A percentile compares a stretch with the other conserved stretches of the same genome.
phyloP scores from a whole-genome alignment of 2,797 vertebrate genomes.

The Manis crassicaudata region DNA sequence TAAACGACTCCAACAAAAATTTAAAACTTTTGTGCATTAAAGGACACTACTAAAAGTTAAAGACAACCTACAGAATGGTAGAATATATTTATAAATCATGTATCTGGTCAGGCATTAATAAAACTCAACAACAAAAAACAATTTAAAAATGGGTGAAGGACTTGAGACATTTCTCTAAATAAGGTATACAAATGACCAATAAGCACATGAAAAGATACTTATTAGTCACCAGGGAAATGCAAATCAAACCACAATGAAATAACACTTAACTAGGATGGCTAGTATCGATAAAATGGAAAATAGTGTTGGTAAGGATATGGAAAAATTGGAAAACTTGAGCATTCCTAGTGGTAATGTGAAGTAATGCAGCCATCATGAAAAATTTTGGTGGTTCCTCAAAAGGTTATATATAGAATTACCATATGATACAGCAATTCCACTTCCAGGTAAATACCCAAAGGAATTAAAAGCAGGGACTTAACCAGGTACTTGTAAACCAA shows the following conservation, averaged over 20 bases:
- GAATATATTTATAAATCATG: not conserved
- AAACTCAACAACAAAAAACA: not conserved
- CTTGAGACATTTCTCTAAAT: not conserved
- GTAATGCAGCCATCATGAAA: not conserved
- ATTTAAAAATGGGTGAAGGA: not conserved
- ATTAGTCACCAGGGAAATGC: not conserved
- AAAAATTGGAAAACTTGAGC: not conserved
- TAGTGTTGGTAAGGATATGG: not conserved
- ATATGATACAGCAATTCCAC: not conserved
- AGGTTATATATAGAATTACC: not conserved
- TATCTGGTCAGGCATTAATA: not conserved
- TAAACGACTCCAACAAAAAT: not conserved
- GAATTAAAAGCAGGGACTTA: not conserved
- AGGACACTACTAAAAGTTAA: not conserved
- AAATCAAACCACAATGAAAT: not conserved
- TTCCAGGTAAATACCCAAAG: not conserved
- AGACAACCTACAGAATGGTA: not conserved
- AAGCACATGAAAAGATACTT: not conserved
- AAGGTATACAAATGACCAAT: not conserved
- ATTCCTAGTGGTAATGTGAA: not conserved
- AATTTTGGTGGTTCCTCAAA: not conserved
- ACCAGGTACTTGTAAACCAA: not conserved
- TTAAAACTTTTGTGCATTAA: not conserved
- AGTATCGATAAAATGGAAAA: not conserved
- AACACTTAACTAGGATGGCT: not conserved